Evolutionary conservation across 1,140 invertebrate genomes (phyloP).

Genomic region (Mya arenaria): DNA sequence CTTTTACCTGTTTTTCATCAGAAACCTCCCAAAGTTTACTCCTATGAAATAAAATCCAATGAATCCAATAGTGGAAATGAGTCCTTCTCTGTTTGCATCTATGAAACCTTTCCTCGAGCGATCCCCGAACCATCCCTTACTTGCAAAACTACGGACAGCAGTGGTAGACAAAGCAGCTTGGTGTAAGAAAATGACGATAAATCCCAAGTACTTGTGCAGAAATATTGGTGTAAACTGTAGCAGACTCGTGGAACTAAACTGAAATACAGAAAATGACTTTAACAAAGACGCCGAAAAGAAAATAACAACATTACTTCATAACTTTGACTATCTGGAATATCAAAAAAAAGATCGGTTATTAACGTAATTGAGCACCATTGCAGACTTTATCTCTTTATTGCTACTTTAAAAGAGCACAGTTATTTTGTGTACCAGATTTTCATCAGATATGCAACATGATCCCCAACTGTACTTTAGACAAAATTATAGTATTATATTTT

Average conservation of each 20-base stretch:
- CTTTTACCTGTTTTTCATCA: constrained; percentile 59
- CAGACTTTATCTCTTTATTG: too few species aligned
- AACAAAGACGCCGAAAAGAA: too few species aligned
- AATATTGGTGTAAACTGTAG: constrained; percentile 77
- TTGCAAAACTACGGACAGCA: constrained; percentile 87
- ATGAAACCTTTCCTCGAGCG: constrained; percentile 84
- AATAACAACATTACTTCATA: too few species aligned
- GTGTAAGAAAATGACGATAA: constrained; percentile 85
- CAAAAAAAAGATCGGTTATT: too few species aligned
- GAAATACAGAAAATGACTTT: constrained; percentile 19
- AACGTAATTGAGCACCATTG: too few species aligned
- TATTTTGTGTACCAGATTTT: too few species aligned
- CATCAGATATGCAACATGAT: too few species aligned
- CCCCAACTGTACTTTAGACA: too few species aligned
- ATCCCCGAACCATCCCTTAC: constrained; percentile 81
- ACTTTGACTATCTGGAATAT: too few species aligned
- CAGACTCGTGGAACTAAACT: constrained; percentile 85
- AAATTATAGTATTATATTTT: too few species aligned
- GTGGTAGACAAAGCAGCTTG: constrained; percentile 85
- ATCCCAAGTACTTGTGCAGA: constrained; percentile 72
- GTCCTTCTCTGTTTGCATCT: constrained; percentile 92
- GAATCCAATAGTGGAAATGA: constrained; percentile 91
- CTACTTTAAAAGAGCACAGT: too few species aligned
- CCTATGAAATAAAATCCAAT: constrained; percentile 89
- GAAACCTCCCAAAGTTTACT: constrained; percentile 85